Evolutionary conservation across 2,113 vertebrate species (phyloP), one percentile per base, ranked within the genome.

Genomic region (Hymenochirus boettgeri): DNA sequence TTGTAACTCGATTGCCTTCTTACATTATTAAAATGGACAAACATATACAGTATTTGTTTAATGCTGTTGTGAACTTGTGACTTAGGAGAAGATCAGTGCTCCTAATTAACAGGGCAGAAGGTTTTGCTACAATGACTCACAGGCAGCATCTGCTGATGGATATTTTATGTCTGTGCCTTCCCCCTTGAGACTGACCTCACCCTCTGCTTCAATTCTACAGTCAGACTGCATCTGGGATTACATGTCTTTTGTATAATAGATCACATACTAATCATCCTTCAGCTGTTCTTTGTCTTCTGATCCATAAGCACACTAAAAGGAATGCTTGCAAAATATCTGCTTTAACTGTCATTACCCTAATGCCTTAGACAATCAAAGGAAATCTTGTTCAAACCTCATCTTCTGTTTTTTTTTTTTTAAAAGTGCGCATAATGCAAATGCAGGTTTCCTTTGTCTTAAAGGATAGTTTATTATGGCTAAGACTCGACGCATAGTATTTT

Each of bases 131-230:
- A 48, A 58, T 58, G 55, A 58, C 45, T 66, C 45, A 50, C 47
- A 31, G 50, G 46, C n/a, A 57, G 21, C 63, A 51, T 66, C 63
- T 66, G 63, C 55, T 66, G 47, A 66, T 66, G 26, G 55, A 51
- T 66, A 31, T 29, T 57, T 22, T 27, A 66, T 15, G 24, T 13
- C 31, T 48, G 22, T 27, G 25, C 17, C 15, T 24, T 42, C 22
- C 58, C 63, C 45, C 63, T 47, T 11, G 45, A n/a, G 63, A 48
- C 22, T 58, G 55, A 58, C 55, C 57, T 66, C 63, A 66, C 31
- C 46, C 42, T 5, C 33, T 31, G 5, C 19, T 65, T 46, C 23
- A 22, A 18, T 22, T 33, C 19, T 35, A 26, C 22, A 19, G 27
- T 5, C 18, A 57, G 10, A 22, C 31, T 57, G 31, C 45, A 56